These are phyloP conservation scores for Macaca nemestrina DNA, from an alignment of 2,113 vertebrate genomes.

Conservation along the genomic window DNA sequence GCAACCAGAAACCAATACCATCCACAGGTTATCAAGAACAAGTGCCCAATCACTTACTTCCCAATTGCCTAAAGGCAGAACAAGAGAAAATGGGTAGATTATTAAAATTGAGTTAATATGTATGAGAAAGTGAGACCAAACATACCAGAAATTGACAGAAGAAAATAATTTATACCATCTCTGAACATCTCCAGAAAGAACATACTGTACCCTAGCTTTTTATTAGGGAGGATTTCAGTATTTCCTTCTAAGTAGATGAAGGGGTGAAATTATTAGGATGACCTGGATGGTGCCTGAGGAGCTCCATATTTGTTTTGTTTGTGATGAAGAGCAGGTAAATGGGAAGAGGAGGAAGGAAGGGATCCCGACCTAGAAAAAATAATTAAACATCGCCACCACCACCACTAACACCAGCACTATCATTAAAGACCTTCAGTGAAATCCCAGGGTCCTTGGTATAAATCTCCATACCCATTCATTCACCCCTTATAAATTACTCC, in stretches of 20 bases:
- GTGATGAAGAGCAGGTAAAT: neutral
- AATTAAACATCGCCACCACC: neutral
- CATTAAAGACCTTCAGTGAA: neutral
- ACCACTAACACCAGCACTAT: too few relatives aligned
- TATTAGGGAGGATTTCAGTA: neutral
- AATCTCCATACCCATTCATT: neutral
- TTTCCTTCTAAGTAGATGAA: neutral
- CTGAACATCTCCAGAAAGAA: neutral
- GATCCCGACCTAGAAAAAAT: neutral
- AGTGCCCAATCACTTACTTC: neutral
- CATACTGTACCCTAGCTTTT: neutral
- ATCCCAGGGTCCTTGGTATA: neutral
- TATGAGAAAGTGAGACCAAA: neutral
- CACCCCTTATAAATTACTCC: neutral
- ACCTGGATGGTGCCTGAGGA: neutral
- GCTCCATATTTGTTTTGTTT: neutral
- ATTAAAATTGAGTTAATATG: neutral
- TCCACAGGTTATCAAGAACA: neutral
- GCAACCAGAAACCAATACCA: conserved; percentile 23
- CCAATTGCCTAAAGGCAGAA: neutral
- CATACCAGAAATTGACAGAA: neutral
- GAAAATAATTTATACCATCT: neutral
- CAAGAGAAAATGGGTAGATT: neutral
- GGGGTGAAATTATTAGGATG: neutral
- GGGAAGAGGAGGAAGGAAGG: neutral